Conservation (phyloP, 2,797 vertebrate species). For the Aeoliscus strigatus region DNA sequence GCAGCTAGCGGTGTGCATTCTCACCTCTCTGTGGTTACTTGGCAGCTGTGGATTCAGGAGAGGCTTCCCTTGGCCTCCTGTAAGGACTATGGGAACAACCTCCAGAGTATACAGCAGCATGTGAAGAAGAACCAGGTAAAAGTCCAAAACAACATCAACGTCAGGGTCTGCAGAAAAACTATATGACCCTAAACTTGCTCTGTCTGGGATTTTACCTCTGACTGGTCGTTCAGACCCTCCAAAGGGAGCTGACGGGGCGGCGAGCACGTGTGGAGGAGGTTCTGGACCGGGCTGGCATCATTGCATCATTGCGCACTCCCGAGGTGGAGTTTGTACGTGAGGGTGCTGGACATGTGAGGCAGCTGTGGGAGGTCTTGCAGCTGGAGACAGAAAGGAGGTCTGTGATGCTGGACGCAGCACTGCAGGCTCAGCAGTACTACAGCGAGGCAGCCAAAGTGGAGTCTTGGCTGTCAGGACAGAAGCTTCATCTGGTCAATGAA, state of each 20-base stretch:
- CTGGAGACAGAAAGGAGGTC: slow-evolving; percentile 80
- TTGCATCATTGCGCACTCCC: slow-evolving; percentile 75
- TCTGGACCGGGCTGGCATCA: slow-evolving; percentile 75
- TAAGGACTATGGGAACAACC: slow-evolving; percentile 87
- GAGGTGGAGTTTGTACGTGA: slow-evolving; percentile 80
- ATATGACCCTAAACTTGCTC: neutral
- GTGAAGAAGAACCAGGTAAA: slow-evolving; percentile 89
- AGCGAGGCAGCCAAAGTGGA: slow-evolving; percentile 84
- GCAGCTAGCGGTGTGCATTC: neutral
- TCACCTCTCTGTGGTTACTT: slow-evolving; percentile 23
- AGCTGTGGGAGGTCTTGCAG: slow-evolving; percentile 84
- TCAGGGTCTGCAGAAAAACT: slow-evolving; percentile 1
- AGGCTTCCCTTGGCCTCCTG: slow-evolving; percentile 83
- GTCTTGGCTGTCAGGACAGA: slow-evolving; percentile 92
- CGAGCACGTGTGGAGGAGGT: slow-evolving; percentile 84
- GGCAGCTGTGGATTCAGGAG: slow-evolving; percentile 89
- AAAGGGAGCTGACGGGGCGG: slow-evolving; percentile 88
- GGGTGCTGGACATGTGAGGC: slow-evolving; percentile 75
- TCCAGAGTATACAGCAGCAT: slow-evolving; percentile 86
- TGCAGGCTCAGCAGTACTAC: slow-evolving; percentile 87
- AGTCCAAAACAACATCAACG: neutral
- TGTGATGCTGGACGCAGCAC: slow-evolving; percentile 77
- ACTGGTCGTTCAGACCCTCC: slow-evolving; percentile 75
- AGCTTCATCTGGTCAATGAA: slow-evolving; percentile 87
- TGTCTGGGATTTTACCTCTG: slow-evolving; percentile 5